Conservation (phyloP, 2,797 vertebrate species). For the Sebastes nivosus region DNA sequence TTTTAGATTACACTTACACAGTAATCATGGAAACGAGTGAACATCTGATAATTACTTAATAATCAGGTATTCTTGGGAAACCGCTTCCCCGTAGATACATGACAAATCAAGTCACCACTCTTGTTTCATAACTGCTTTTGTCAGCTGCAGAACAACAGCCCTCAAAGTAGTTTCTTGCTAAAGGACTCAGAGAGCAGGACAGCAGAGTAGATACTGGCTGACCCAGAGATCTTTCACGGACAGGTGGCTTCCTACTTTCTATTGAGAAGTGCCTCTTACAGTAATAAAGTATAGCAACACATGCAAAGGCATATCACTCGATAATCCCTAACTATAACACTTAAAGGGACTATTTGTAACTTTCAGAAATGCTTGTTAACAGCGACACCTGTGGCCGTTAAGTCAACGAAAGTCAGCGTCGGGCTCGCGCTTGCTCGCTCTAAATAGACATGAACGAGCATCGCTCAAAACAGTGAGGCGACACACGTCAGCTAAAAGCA, state of each 20-base stretch:
- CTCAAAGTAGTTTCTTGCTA: neutral
- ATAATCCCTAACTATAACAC: neutral
- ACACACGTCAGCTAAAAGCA: too few relatives aligned
- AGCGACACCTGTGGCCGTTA: too few relatives aligned
- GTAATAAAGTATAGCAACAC: neutral
- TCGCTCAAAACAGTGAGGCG: too few relatives aligned
- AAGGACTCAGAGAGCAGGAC: neutral
- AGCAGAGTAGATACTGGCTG: neutral
- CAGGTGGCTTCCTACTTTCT: neutral
- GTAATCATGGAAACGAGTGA: neutral
- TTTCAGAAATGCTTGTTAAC: too few relatives aligned
- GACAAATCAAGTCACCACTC: neutral
- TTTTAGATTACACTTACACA: neutral
- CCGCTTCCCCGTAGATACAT: neutral
- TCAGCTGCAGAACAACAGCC: neutral
- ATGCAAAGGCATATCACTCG: neutral
- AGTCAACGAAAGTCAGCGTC: too few relatives aligned
- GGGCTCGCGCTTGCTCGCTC: too few relatives aligned
- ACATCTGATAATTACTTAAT: slow-evolving; percentile 4
- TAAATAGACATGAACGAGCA: too few relatives aligned
- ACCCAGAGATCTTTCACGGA: neutral
- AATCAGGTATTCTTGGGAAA: slow-evolving; percentile 1
- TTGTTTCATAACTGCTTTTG: neutral
- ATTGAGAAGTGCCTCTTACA: neutral
- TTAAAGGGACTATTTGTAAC: too few relatives aligned